Evolutionary conservation across 2,113 vertebrate genomes (phyloP).

Genomic region (Lophura nycthemera): DNA sequence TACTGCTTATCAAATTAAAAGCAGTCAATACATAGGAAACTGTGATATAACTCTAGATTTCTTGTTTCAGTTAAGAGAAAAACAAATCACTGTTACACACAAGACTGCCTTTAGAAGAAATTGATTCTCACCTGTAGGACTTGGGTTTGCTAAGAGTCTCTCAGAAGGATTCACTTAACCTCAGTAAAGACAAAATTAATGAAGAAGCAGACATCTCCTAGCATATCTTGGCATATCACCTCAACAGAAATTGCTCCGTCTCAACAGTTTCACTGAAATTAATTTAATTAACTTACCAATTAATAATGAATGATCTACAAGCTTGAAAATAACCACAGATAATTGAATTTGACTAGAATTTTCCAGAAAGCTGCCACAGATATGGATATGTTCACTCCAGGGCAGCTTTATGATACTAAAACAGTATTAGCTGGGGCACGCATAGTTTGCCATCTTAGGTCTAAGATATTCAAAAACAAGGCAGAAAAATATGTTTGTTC

Average conservation of each 20-base stretch:
- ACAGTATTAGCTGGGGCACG: constrained; percentile 23
- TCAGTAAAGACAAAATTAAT: constrained; percentile 55
- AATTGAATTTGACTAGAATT: constrained; percentile 59
- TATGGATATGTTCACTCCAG: constrained; percentile 48
- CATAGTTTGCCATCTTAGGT: background rate
- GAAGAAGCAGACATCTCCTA: constrained; percentile 52
- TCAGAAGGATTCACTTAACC: constrained; percentile 35
- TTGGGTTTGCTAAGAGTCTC: background rate
- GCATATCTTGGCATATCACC: constrained; percentile 30
- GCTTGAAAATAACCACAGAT: constrained; percentile 47
- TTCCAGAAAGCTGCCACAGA: constrained; percentile 48
- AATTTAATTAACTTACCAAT: constrained; percentile 66
- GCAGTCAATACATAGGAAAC: background rate
- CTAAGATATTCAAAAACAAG: constrained; percentile 19
- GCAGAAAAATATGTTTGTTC: constrained; percentile 34
- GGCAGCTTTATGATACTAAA: constrained; percentile 44
- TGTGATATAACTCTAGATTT: background rate
- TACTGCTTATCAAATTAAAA: constrained; percentile 14
- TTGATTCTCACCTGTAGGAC: constrained; percentile 12
- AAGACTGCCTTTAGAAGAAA: constrained; percentile 1
- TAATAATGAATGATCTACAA: constrained; percentile 67
- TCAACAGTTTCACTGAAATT: constrained; percentile 54
- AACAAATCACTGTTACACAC: background rate
- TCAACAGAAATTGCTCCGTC: constrained; percentile 1
- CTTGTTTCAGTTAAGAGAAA: constrained; percentile 7